These are phyloP conservation scores for Arge pagana DNA, from an alignment of 2,888 invertebrate species.

Conservation along the genomic window DNA sequence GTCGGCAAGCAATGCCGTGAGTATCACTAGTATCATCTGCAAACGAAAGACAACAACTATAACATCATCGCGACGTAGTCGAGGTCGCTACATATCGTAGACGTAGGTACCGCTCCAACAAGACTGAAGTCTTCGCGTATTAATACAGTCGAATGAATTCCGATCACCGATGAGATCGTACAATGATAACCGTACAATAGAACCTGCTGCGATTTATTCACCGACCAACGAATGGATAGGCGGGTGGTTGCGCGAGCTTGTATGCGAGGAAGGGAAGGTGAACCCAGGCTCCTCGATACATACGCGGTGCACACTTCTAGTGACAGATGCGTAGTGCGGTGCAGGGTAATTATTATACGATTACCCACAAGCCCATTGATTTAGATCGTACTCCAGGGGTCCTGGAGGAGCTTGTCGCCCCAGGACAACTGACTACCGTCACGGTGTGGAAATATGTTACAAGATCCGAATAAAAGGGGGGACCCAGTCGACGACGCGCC, in stretches of 20 bases:
- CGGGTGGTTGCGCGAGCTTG: slow-evolving; percentile 17
- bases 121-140: too few species aligned
- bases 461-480: slow-evolving; percentile 24
- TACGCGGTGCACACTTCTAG: slow-evolving; percentile 36
- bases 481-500: background rate
- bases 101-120: too few species aligned
- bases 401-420: slow-evolving; percentile 32
- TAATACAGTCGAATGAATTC: too few species aligned
- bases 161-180: too few species aligned
- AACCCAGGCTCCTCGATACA: slow-evolving; percentile 17
- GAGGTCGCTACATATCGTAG: too few species aligned
- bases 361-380: slow-evolving; percentile 58
- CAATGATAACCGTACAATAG: too few species aligned
- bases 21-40: slow-evolving; percentile 34
- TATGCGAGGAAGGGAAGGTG: slow-evolving; percentile 22
- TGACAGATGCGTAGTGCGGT: slow-evolving; percentile 55
- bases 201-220: slow-evolving; percentile 51
- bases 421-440: slow-evolving; percentile 32
- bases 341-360: slow-evolving; percentile 57
- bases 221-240: slow-evolving; percentile 26
- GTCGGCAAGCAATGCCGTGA: slow-evolving; percentile 35
- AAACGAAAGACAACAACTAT: too few species aligned
- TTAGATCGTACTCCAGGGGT: slow-evolving; percentile 54
- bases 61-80: too few species aligned
- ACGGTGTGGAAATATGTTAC: slow-evolving; percentile 40